Evolutionary conservation across 1,140 invertebrate species (phyloP).

Genomic region (Oedothorax gibbosus): DNA sequence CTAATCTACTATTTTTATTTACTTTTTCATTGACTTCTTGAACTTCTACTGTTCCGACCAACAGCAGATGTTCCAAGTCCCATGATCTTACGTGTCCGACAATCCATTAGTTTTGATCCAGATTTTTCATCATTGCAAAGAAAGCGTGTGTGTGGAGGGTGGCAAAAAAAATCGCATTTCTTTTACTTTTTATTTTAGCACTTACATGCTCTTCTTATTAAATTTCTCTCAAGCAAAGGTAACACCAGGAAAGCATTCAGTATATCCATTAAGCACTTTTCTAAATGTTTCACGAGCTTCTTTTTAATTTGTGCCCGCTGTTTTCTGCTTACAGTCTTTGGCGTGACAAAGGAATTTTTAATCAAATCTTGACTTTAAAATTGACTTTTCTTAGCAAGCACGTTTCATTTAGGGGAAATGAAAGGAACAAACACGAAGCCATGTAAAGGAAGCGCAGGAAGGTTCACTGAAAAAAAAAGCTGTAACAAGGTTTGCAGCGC

Average conservation of each 20-base stretch:
- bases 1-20: too few relatives aligned
- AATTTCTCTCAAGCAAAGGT: conserved; percentile 14
- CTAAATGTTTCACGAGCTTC: not conserved
- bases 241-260: conserved; percentile 10
- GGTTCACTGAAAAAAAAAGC: too few relatives aligned
- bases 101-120: not conserved
- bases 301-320: not conserved
- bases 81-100: not conserved
- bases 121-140: not conserved
- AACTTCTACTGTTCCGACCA: not conserved
- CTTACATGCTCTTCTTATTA: not conserved
- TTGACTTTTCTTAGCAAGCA: conserved; percentile 1
- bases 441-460: not conserved
- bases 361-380: conserved; percentile 23
- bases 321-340: conserved; percentile 2
- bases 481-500: too few relatives aligned
- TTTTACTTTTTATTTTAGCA: conserved; percentile 1
- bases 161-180: not conserved
- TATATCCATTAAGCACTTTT: conserved; percentile 20
- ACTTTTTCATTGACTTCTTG: too few relatives aligned
- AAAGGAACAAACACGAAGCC: not conserved
- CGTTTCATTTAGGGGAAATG: not conserved
- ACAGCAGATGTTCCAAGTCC: not conserved
- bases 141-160: too few relatives aligned
- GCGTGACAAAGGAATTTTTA: conserved; percentile 14